phyloP scores from a whole-genome alignment of 37 sponge, comb jelly and placozoan species.

The Halisarca cf. caerulea region DNA sequence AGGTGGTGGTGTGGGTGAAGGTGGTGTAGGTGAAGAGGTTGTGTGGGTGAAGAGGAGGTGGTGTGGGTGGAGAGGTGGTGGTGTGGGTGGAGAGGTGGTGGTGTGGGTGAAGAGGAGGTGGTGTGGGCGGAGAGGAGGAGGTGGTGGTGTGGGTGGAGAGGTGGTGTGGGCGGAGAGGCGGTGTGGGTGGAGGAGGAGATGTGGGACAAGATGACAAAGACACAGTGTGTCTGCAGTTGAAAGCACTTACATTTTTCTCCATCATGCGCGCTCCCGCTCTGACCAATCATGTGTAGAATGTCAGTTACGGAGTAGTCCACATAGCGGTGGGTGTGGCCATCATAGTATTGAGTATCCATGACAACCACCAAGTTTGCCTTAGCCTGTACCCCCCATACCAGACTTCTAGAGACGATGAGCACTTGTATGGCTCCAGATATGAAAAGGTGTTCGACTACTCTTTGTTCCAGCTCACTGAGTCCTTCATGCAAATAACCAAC shows the following conservation, averaged over 20 bases:
- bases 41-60: too few relatives aligned
- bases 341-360: slow-evolving; percentile 99
- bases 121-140: too few relatives aligned
- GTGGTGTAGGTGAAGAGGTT: too few relatives aligned
- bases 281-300: slow-evolving; percentile 95
- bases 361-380: slow-evolving; percentile 90
- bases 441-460: slow-evolving; percentile 89
- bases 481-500: slow-evolving; percentile 98
- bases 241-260: slow-evolving; percentile 75
- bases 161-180: too few relatives aligned
- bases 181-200: too few relatives aligned
- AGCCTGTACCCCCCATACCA: slow-evolving; percentile 84
- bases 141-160: too few relatives aligned
- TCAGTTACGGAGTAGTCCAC: slow-evolving; percentile 97
- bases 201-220: too few relatives aligned
- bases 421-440: slow-evolving; percentile 89
- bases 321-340: slow-evolving; percentile 95
- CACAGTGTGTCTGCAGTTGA: too few relatives aligned
- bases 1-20: too few relatives aligned
- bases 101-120: too few relatives aligned
- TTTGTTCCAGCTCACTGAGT: slow-evolving; percentile 82
- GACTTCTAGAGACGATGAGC: slow-evolving; percentile 81
- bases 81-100: too few relatives aligned
- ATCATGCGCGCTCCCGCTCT: slow-evolving; percentile 79
- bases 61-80: too few relatives aligned